Evolutionary conservation across 1,140 invertebrate genomes (phyloP), one percentile per base, ranked within the genome.

Genomic region (Anastrepha obliqua): DNA sequence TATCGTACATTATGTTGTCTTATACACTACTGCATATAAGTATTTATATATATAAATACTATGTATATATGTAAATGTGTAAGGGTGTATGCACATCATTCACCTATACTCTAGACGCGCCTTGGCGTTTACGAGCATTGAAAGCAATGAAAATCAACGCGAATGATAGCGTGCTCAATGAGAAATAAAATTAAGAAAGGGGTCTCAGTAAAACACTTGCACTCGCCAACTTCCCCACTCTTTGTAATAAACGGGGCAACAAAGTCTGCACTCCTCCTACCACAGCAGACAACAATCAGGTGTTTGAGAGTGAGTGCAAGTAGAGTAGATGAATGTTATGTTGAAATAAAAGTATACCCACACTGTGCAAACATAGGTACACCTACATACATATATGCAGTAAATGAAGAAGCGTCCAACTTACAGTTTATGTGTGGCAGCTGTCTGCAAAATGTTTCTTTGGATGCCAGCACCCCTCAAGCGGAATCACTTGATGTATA

Each of bases 131-230:
- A 81, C 74, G 74, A 81, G 44, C 74, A 29, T 20, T 20, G 47
- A 81, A 81, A 81, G 74, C 74, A 55, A 81, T 81, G 47, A 81
- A 81, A 81, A 81, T 55, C n/a, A n/a, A 81, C 47, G 74, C 47
- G 74, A 81, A 58, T 81, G 74, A 81, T 81, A 81, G 47, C 74
- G 47, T 81, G 74, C 74, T 81, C 74, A 81, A 81, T 81, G 74
- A 81, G 74, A 81, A 81, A 81, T 81, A 7, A 81, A 81, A 58
- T 81, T 55, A 81, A 81, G 74, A 81, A 51, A 81, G 74, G 44
- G 47, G 74, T 17, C 17, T 51, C 74, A 55, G 8, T 81, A 55
- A 81, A 81, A 81, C 74, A 55, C 74, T 81, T 81, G 17, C 74
- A 17, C 15, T 7, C 13, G 2, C 8, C 44, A 51, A 3, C 44